These are phyloP conservation scores for Crocuta crocuta DNA, from an alignment of 2,113 vertebrate genomes.

Conservation along the genomic window DNA sequence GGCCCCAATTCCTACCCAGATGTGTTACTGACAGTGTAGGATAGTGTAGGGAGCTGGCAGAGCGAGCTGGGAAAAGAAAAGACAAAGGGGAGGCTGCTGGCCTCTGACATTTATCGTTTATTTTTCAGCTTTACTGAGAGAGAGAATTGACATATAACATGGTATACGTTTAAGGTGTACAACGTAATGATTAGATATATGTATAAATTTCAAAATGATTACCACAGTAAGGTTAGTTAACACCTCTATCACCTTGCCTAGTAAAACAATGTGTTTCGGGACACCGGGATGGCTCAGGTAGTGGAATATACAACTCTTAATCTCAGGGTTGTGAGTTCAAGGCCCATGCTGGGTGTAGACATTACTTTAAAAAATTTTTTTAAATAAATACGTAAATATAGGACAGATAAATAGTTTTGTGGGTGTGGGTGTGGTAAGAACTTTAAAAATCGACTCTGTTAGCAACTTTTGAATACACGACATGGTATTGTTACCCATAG, in stretches of 20 bases:
- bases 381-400: not conserved
- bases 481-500: not conserved
- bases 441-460: slow-evolving; percentile 21
- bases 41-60: not conserved
- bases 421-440: not conserved
- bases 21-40: not conserved
- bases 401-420: not conserved
- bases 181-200: not conserved
- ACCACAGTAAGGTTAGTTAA: not conserved
- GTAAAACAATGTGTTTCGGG: not conserved
- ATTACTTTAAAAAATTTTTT: not conserved
- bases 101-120: not conserved
- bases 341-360: not conserved
- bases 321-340: not conserved
- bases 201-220: not conserved
- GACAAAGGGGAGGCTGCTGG: not conserved
- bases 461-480: not conserved
- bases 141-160: not conserved
- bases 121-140: not conserved
- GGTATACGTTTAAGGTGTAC: not conserved
- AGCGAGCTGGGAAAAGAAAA: not conserved
- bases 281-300: not conserved
- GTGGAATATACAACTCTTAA: not conserved
- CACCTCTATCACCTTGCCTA: not conserved
- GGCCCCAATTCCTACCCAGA: not conserved